Evolutionary conservation across 1,140 invertebrate genomes (phyloP).

Genomic region (Thaumetopoea pityocampa): DNA sequence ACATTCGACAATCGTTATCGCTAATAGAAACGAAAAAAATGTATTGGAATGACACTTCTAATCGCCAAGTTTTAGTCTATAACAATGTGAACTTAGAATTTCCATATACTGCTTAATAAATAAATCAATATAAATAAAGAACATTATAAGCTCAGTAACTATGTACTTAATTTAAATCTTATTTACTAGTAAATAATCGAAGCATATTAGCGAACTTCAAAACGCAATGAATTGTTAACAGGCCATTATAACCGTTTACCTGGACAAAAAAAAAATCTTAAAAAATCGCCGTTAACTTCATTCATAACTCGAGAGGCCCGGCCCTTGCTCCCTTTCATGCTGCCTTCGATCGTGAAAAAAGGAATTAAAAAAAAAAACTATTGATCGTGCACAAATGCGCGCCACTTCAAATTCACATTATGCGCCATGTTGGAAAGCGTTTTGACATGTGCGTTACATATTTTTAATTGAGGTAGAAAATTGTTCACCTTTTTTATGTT

Average conservation of each 20-base stretch:
- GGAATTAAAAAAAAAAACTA: conserved; percentile 56
- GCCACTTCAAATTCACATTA: conserved; percentile 58
- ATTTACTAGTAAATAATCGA: too few species aligned
- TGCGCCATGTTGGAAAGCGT: conserved; percentile 65
- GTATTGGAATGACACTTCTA: too few species aligned
- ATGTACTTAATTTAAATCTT: too few species aligned
- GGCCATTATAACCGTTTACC: conserved; percentile 52
- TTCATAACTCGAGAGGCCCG: conserved; percentile 60
- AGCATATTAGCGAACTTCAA: conserved; percentile 34
- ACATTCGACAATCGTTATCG: too few species aligned
- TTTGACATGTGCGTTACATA: conserved; percentile 48
- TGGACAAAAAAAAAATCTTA: conserved; percentile 55
- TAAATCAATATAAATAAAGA: too few species aligned
- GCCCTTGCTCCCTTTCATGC: conserved; percentile 55
- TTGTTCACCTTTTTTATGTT: too few species aligned
- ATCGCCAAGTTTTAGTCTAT: too few species aligned
- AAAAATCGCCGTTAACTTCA: conserved; percentile 62
- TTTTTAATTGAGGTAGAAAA: too few species aligned
- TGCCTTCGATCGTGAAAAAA: conserved; percentile 66
- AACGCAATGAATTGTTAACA: conserved; percentile 45
- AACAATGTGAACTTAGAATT: too few species aligned
- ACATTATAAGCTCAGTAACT: too few species aligned
- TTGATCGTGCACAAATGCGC: conserved; percentile 60
- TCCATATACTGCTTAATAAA: too few species aligned
- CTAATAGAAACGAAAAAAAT: too few species aligned